phyloP scores from a whole-genome alignment of 2,888 invertebrate genomes.

The Pachycephus smyrnensis region DNA sequence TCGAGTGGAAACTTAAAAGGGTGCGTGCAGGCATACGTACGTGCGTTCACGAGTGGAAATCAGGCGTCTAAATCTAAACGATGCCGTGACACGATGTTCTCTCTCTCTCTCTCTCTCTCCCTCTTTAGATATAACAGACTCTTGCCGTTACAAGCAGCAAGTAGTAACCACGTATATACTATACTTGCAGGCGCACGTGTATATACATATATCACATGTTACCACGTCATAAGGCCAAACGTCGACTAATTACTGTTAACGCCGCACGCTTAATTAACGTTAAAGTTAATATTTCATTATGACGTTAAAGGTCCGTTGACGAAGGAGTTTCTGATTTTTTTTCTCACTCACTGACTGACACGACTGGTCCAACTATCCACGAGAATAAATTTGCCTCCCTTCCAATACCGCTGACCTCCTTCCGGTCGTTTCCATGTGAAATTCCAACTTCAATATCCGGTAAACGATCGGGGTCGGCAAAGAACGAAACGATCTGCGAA shows the following conservation, averaged over 20 bases:
- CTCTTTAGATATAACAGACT: conserved; percentile 15
- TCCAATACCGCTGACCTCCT: too few relatives aligned
- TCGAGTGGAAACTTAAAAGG: conserved; percentile 33
- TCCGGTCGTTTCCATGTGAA: too few relatives aligned
- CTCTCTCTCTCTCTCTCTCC: conserved; percentile 18
- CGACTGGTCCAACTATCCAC: too few relatives aligned
- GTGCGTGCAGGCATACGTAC: conserved; percentile 35
- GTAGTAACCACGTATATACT: too few relatives aligned
- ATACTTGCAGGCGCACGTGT: too few relatives aligned
- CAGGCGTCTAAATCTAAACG: conserved; percentile 62
- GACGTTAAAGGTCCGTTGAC: conserved; percentile 19
- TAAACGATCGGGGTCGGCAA: too few relatives aligned
- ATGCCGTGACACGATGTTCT: conserved; percentile 50
- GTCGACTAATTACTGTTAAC: conserved; percentile 61
- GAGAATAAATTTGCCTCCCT: too few relatives aligned
- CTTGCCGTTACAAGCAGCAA: too few relatives aligned
- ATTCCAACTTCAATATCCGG: too few relatives aligned
- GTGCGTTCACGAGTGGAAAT: conserved; percentile 56
- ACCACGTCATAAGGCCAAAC: conserved; percentile 22
- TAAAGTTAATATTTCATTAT: conserved; percentile 36
- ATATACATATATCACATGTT: too few relatives aligned
- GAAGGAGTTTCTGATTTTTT: conserved; percentile 15
- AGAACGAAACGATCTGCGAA: too few relatives aligned
- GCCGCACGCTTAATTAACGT: conserved; percentile 50
- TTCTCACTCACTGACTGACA: neutral